phyloP scores from a whole-genome alignment of 2,113 vertebrate genomes.

The Tachysurus fulvidraco region DNA sequence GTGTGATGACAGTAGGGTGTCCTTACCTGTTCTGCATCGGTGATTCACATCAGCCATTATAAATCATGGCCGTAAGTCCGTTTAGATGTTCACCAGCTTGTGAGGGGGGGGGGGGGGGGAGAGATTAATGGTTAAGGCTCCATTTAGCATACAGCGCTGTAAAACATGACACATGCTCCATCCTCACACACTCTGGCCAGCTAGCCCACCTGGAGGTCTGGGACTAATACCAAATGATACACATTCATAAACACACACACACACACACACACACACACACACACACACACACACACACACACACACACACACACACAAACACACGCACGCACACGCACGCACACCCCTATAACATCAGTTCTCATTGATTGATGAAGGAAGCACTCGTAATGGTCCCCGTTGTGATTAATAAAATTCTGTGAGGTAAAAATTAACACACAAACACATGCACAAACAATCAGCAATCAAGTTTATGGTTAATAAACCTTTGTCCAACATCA shows the following conservation, averaged over 20 bases:
- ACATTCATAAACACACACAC: slow-evolving; percentile 26
- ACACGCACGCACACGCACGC: slow-evolving; percentile 27
- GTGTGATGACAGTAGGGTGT: slow-evolving; percentile 53
- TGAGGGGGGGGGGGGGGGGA: slow-evolving; percentile 24
- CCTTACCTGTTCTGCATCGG: slow-evolving; percentile 69
- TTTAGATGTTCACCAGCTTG: slow-evolving; percentile 72
- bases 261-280: slow-evolving; percentile 27
- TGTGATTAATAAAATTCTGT: slow-evolving; percentile 27
- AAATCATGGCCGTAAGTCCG: slow-evolving; percentile 69
- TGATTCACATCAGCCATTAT: slow-evolving; percentile 67
- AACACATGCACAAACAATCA: background rate
- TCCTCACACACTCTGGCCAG: slow-evolving; percentile 44
- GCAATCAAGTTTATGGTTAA: background rate
- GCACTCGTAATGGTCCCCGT: slow-evolving; percentile 12
- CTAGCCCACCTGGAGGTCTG: background rate
- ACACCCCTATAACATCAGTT: background rate
- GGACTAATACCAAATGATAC: slow-evolving; percentile 3
- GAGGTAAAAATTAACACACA: slow-evolving; percentile 14
- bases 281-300: slow-evolving; percentile 39
- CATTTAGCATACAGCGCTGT: slow-evolving; percentile 67
- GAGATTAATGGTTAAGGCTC: slow-evolving; percentile 73
- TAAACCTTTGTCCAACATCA: background rate
- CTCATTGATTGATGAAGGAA: slow-evolving; percentile 34
- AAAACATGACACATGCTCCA: slow-evolving; percentile 54
- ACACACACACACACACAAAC: slow-evolving; percentile 22